phyloP scores from a whole-genome alignment of 2,888 invertebrate genomes.

The Catocala nupta region DNA sequence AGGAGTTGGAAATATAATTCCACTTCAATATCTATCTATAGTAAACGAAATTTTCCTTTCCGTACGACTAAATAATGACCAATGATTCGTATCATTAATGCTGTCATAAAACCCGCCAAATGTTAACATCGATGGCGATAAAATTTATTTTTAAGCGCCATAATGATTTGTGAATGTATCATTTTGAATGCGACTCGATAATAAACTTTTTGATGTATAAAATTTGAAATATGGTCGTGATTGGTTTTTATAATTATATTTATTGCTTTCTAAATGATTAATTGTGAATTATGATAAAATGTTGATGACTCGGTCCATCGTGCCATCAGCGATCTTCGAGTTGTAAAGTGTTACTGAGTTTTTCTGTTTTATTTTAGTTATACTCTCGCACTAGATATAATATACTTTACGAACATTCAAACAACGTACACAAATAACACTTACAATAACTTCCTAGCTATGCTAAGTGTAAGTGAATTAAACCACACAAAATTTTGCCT shows the following conservation, averaged over 20 bases:
- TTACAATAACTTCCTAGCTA: too few relatives aligned
- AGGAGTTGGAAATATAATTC: too few relatives aligned
- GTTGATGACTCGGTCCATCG: background rate
- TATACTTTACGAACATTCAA: too few relatives aligned
- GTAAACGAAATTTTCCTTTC: background rate
- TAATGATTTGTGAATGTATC: slow-evolving; percentile 39
- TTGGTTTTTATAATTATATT: slow-evolving; percentile 15
- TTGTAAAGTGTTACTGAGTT: too few relatives aligned
- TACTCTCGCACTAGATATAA: too few relatives aligned
- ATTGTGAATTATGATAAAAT: background rate
- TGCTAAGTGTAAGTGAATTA: too few relatives aligned
- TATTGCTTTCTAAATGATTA: background rate
- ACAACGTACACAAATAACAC: too few relatives aligned
- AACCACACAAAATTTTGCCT: too few relatives aligned
- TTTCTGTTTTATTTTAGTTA: too few relatives aligned
- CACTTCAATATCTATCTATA: background rate
- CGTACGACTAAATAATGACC: slow-evolving; percentile 24
- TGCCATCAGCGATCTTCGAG: too few relatives aligned
- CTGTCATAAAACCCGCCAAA: slow-evolving; percentile 41
- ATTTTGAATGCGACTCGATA: slow-evolving; percentile 18
- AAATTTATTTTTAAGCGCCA: slow-evolving; percentile 38
- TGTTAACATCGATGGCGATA: slow-evolving; percentile 31
- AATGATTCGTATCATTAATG: slow-evolving; percentile 38
- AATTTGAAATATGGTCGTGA: slow-evolving; percentile 8
- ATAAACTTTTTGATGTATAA: slow-evolving; percentile 20